Base-by-base conservation (phyloP, 2,888 invertebrate species). In the Mimumesa dahlbomi region DNA sequence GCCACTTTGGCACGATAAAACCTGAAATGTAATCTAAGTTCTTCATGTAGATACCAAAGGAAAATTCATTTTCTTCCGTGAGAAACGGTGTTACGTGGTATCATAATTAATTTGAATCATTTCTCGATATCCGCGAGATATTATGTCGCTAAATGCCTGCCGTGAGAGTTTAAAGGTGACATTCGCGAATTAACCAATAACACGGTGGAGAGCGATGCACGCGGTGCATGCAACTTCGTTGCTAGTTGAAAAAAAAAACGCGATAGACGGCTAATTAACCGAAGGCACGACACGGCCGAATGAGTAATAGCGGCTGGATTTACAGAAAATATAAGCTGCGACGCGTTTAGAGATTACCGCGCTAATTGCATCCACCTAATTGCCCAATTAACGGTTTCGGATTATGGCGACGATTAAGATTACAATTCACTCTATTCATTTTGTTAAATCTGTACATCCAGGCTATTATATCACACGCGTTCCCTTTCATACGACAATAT, bases 381-480 rank as follows among this genome's bases (percentile, higher is more conserved):
- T 53, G 29, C 11, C 29, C 29, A 42, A 53, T 53, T 53, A 53
- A 53, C 40, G 42, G 31, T 53, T 19, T 29, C 14, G 29, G 16
- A 25, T 11, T 16, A 3, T 13, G 52, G 38, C 52, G 21, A 52
- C 22, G 21, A 52, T 52, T 38, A 52, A 52, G 21, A 38, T 19
- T 19, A 22, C 21, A 7, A 14, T 14, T 36, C 11, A 34, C 1
- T 9, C 1, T 34, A 4, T 0, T n/a, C n/a, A 14, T 29, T 9
- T 29, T 9, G n/a, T n/a, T n/a, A n/a, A n/a, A n/a, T n/a, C n/a
- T n/a, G n/a, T n/a, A n/a, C n/a, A n/a, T n/a, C n/a, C n/a, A n/a
- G n/a, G n/a, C n/a, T n/a, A n/a, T n/a, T n/a, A n/a, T n/a, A n/a
- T n/a, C n/a, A n/a, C n/a, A n/a, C n/a, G n/a, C n/a, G n/a, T n/a